Evolutionary conservation across 2,888 invertebrate species (phyloP).

Genomic region (Acanthopleura granulata): DNA sequence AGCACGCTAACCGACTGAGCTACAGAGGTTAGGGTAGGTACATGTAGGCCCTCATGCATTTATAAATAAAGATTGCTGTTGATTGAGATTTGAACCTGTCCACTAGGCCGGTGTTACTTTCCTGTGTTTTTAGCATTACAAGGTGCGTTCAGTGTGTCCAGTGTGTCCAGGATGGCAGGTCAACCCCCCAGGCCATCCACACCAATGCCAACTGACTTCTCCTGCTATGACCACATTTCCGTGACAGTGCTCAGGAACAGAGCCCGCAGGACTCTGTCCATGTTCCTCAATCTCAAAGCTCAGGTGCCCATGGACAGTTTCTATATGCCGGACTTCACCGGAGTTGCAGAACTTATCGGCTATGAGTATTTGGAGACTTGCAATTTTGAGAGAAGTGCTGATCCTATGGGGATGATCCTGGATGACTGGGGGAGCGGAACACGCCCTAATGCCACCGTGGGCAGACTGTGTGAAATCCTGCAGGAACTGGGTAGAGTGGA

Average conservation of each 20-base stretch:
- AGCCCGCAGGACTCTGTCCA: conserved; percentile 36
- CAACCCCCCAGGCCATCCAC: background rate
- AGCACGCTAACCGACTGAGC: too few species aligned
- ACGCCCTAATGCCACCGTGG: conserved; percentile 45
- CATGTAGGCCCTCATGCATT: too few species aligned
- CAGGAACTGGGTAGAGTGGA: conserved; percentile 43
- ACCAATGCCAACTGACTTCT: conserved; percentile 24
- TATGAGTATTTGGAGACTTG: conserved; percentile 17
- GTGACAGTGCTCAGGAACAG: conserved; percentile 42
- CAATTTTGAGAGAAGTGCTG: conserved; percentile 42
- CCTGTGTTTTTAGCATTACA: too few species aligned
- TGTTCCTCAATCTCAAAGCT: conserved; percentile 42
- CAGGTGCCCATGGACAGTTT: conserved; percentile 38
- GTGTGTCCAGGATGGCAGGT: too few species aligned
- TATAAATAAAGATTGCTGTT: too few species aligned
- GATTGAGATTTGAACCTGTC: too few species aligned
- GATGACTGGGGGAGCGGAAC: conserved; percentile 46
- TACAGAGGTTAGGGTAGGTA: too few species aligned
- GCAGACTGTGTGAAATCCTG: conserved; percentile 43
- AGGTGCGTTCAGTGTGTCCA: too few species aligned
- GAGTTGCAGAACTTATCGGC: conserved; percentile 15
- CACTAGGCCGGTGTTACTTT: too few species aligned
- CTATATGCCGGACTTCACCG: conserved; percentile 43
- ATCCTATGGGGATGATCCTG: conserved; percentile 46
- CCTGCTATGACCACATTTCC: conserved; percentile 34